Evolutionary conservation across 2,888 invertebrate species (phyloP), one percentile per base, ranked within the genome.

Genomic region (Alviniconcha strummeri): DNA sequence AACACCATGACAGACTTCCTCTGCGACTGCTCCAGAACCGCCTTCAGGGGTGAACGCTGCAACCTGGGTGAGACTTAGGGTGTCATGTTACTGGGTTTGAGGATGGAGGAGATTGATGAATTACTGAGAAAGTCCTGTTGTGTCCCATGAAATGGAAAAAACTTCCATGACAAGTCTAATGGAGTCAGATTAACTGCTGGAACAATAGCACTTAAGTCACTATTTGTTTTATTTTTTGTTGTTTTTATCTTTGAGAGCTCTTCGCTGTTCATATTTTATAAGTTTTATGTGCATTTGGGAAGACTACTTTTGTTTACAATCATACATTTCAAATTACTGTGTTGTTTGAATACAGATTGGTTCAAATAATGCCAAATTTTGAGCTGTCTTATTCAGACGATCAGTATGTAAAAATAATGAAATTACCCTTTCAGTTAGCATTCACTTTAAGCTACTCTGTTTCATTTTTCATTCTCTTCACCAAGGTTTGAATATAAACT

Each of bases 21-120:
- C 17, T 93, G 93, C 85, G 91, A 93, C 87, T 93, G 93, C 84
- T 85, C 91, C 15, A 90, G 88, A 15, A 92, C 92, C 1, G 86
- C 87, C 5, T 93, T 88, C 85, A 88, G 90, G 9, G 93, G 92
- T 4, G 81, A 84, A 9, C 86, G 86, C 19, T 92, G 92, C 86
- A 85, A 89, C 36, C 67, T 85, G 69, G 85, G 92, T 92, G 87
- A 86, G 89, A 60, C 8, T 36, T 36, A 36, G 36, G 36, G 36
- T 36, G 36, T 36, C 36, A 36, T 36, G 36, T 36, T 36, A 36
- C 36, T 36, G 0, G 36, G 36, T 36, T 36, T 36, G 36, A 36
- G 36, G 36, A 36, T 36, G 36, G 36, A 36, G 36, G 36, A 36
- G 36, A 36, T 36, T 36, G 0, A 36, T 36, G 36, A 36, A 36